A percentile compares a stretch with the other conserved stretches of the same genome.
These are phyloP conservation scores for Sminthurinus signatus DNA, from an alignment of 1,140 invertebrate species.

Conservation along the genomic window DNA sequence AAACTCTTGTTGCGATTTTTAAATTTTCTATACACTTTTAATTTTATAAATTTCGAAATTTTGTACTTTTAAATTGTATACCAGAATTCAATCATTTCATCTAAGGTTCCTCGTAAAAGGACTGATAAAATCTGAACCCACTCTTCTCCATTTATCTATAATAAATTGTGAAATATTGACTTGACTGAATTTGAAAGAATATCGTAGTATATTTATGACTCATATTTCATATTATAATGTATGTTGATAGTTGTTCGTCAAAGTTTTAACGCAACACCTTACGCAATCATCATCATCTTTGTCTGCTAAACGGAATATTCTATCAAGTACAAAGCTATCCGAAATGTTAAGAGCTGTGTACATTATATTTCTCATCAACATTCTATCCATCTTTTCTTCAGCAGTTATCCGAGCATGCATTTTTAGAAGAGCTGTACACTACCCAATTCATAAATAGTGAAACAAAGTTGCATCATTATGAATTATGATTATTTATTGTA, in stretches of 20 bases:
- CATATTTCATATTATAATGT: too few species aligned
- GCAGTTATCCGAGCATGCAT: neutral
- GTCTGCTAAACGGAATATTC: slow-evolving; percentile 59
- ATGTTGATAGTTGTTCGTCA: too few species aligned
- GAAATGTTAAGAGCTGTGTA: slow-evolving; percentile 81
- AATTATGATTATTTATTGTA: too few species aligned
- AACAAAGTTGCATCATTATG: too few species aligned
- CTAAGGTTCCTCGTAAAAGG: slow-evolving; percentile 12
- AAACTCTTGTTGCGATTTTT: too few species aligned
- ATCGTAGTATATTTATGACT: neutral
- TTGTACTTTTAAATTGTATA: too few species aligned
- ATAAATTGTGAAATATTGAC: too few species aligned
- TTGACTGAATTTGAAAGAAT: too few species aligned
- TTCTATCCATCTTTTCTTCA: slow-evolving; percentile 65
- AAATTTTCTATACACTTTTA: too few species aligned
- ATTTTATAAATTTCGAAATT: too few species aligned
- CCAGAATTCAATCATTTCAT: slow-evolving; percentile 12
- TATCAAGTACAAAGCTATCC: slow-evolving; percentile 76
- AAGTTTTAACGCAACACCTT: too few species aligned
- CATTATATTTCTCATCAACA: slow-evolving; percentile 73
- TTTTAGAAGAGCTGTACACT: slow-evolving; percentile 4
- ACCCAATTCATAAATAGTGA: too few species aligned
- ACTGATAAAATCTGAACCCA: slow-evolving; percentile 17
- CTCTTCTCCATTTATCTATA: neutral
- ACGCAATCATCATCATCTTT: slow-evolving; percentile 67